A percentile compares a stretch with the other conserved stretches of the same genome.
phyloP scores from a whole-genome alignment of 2,113 vertebrate genomes.

The Tetraodon nigroviridis region DNA sequence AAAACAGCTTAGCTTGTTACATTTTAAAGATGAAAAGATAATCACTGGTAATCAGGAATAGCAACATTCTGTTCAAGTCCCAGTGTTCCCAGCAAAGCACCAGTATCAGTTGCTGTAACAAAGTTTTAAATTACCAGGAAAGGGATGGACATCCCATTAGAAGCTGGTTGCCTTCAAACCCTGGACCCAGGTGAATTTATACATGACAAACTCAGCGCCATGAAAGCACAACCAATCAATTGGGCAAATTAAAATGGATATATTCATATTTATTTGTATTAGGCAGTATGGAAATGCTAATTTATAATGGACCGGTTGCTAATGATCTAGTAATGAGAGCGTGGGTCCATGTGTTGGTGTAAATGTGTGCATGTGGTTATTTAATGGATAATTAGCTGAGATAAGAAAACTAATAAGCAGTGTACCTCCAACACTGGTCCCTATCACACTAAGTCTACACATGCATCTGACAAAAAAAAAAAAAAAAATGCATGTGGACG shows the following conservation, averaged over 20 bases:
- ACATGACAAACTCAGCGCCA: slow-evolving; percentile 2
- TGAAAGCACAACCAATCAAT: slow-evolving; percentile 50
- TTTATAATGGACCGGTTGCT: slow-evolving; percentile 61
- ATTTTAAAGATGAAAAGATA: too few species aligned
- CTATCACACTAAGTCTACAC: slow-evolving; percentile 55
- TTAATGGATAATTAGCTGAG: slow-evolving; percentile 71
- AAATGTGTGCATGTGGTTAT: slow-evolving; percentile 46
- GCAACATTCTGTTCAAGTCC: slow-evolving; percentile 6
- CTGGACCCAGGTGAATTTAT: slow-evolving; percentile 14
- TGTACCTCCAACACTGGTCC: slow-evolving; percentile 60
- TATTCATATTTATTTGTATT: slow-evolving; percentile 57
- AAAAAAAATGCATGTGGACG: slow-evolving; percentile 32
- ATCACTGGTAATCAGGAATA: too few species aligned
- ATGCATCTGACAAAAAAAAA: slow-evolving; percentile 39
- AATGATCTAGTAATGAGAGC: slow-evolving; percentile 61
- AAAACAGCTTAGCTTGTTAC: slow-evolving; percentile 29
- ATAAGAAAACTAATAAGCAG: slow-evolving; percentile 67
- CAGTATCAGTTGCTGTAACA: slow-evolving; percentile 31
- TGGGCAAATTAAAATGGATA: slow-evolving; percentile 56
- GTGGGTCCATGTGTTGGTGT: slow-evolving; percentile 19
- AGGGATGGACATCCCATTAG: slow-evolving; percentile 14
- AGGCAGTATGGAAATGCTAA: slow-evolving; percentile 58
- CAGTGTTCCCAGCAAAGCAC: slow-evolving; percentile 43
- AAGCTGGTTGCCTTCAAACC: slow-evolving; percentile 2
- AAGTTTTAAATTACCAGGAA: slow-evolving; percentile 3